Base-by-base conservation (phyloP, 2,797 vertebrate species). In the Thaleichthys pacificus region DNA sequence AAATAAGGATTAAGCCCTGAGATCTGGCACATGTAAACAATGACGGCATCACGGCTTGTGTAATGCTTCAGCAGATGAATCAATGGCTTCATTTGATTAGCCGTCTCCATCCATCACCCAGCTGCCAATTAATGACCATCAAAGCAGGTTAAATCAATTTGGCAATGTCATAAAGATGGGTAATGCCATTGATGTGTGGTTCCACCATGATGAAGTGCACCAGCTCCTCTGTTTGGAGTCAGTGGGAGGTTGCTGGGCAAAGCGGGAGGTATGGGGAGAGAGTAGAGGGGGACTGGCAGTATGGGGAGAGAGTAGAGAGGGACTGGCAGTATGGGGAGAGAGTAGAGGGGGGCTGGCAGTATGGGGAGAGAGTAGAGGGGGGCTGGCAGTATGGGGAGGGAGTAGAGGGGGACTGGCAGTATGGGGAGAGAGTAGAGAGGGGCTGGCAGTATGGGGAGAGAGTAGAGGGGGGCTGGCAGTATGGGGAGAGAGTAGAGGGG, bases 61-160 rank as follows among this genome's bases (percentile, higher is more conserved):
- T 84, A 71, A 72, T 77, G 85, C 77, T 77, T 77, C 12, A 67
- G 38, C 21, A 9, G 79, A 72, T 77, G 63, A 85, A 82, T 82
- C 71, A 84, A 70, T 82, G 71, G 51, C 74, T 76, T 72, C 28
- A 80, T 83, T 77, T 72, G 0, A 78, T 80, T 81, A 70, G 66
- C 68, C 49, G 74, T 32, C n/a, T 69, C 66, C 60, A 79, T 86
- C 77, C 80, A 58, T 74, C 69, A 76, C 68, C 76, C 71, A 73
- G 75, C 75, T 84, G 73, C 70, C 77, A 78, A 80, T 80, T 70
- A 86, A 75, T 66, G 78, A 66, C 75, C 77, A 68, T 84, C 75
- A 79, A 71, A 77, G 60, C 80, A 84, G 81, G 80, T 86, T 78
- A 84, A 89, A 84, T 88, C 77, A 74, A 88, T 84, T 83, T 75